Evolutionary conservation across 2,888 invertebrate genomes (phyloP).

Genomic region (Thera obeliscata): DNA sequence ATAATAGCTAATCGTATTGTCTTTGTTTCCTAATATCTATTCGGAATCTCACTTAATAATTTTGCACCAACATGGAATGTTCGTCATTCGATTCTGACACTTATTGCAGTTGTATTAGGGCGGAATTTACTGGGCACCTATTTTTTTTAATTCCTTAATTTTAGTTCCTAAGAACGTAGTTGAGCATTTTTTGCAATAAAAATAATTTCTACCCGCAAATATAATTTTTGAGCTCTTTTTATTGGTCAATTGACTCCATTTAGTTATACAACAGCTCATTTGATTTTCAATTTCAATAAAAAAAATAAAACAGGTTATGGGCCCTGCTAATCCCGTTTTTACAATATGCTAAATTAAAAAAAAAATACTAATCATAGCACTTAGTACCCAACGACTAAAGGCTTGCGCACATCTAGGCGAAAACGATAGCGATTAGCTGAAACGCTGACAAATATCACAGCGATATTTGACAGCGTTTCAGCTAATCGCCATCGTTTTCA

Average conservation of each 20-base stretch:
- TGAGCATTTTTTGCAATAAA: not conserved
- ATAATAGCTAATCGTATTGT: slow-evolving; percentile 34
- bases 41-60: slow-evolving; percentile 41
- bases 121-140: slow-evolving; percentile 15
- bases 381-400: no score
- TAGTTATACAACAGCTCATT: not conserved
- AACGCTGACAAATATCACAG: no score
- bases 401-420: no score
- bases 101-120: slow-evolving; percentile 21
- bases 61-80: slow-evolving; percentile 44
- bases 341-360: no score
- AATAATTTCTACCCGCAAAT: not conserved
- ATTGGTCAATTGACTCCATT: not conserved
- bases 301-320: slow-evolving; percentile 11
- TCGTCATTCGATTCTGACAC: slow-evolving; percentile 32
- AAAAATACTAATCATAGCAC: not conserved
- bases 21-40: slow-evolving; percentile 37
- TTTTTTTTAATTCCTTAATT: no score
- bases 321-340: no score
- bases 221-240: slow-evolving; percentile 1
- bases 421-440: no score
- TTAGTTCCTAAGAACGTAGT: not conserved
- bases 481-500: no score
- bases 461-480: no score
- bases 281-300: not conserved